Base-by-base conservation (phyloP, 2,797 vertebrate species). In the Oophaga sylvatica region DNA sequence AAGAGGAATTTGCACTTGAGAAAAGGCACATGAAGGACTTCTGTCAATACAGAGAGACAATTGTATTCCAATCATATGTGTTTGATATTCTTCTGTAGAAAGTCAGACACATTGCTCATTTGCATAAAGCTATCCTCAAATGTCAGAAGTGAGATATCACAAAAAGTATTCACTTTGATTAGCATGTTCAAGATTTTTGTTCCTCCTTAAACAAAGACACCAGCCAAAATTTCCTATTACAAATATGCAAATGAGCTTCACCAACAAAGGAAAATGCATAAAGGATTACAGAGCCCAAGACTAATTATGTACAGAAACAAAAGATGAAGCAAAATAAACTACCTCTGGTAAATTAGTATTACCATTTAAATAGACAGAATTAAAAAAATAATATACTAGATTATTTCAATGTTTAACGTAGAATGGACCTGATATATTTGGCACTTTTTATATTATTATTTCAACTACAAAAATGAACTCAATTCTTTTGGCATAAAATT, bases 1-100 rank as follows among this genome's bases (percentile, higher is more conserved):
- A 90, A 93, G 90, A 90, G 91, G 94, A 90, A 94, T 95, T 95
- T 95, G 91, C 93, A 93, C 92, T 95, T 94, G 91, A 95, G 91
- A 94, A 78, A 88, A 93, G 80, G 80, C 89, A 90, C 87, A 90
- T 93, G 92, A 94, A 94, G 93, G 89, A 90, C 89, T 94, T 92
- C 87, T 89, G 90, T 94, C 91, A 93, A 92, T 93, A 92, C 76
- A 90, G 88, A 89, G 76, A 85, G 73, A 79, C 90, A 92, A 90
- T 93, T 94, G 90, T 93, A 83, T 90, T 93, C 92, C 91, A 91
- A n/a, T 81, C 87, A 91, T 92, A 91, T 89, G 90, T 90, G 92
- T 94, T 94, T 94, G 92, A 92, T 92, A 93, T 75, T 75, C 77
- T 91, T 91, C 90, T 92, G 91, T 89, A 86, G 91, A 76, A 94